Conservation (phyloP, 2,113 vertebrate species). For the Ageneiosus marmoratus region DNA sequence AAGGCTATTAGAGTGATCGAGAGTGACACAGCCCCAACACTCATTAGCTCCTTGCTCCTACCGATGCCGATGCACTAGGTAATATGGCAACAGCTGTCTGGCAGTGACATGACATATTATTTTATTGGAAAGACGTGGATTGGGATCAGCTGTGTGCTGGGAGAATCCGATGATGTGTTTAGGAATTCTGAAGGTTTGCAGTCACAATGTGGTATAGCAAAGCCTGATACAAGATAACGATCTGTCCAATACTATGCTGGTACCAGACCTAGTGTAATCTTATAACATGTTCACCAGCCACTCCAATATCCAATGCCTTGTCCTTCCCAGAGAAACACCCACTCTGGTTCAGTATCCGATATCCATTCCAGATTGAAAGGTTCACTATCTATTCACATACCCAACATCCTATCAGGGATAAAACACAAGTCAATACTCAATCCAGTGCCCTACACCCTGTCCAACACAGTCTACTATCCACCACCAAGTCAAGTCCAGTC, state of each 20-base stretch:
- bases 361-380: neutral
- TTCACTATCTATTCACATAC: too few species aligned
- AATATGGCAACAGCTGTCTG: neutral
- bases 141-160: neutral
- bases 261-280: neutral
- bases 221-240: neutral
- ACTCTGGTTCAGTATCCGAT: neutral
- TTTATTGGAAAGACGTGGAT: neutral
- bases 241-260: neutral
- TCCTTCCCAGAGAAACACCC: too few species aligned
- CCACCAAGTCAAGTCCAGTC: too few species aligned
- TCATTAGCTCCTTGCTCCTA: neutral
- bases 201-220: too few species aligned
- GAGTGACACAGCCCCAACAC: slow-evolving; percentile 1
- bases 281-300: neutral
- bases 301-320: neutral
- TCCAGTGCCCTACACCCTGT: too few species aligned
- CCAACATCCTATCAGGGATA: too few species aligned
- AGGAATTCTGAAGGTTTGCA: neutral
- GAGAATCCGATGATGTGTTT: neutral
- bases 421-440: too few species aligned
- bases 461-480: too few species aligned
- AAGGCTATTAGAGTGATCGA: slow-evolving; percentile 20
- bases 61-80: neutral
- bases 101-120: neutral